Conservation (phyloP, 2,113 vertebrate genomes). For the Nettapus auritus region DNA sequence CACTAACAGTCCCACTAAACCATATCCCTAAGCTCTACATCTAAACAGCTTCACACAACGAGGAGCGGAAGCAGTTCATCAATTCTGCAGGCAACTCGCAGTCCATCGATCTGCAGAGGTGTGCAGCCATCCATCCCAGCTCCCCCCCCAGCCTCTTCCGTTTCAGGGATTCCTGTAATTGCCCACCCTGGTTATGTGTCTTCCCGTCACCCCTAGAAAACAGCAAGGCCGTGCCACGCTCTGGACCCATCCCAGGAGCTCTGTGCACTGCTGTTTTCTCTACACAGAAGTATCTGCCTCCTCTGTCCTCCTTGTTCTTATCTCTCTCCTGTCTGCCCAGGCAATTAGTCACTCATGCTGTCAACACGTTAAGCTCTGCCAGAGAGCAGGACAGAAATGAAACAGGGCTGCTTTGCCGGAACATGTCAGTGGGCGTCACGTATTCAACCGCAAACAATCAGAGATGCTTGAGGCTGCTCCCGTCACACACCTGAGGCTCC, state of each 20-base stretch:
- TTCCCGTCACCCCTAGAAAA: neutral
- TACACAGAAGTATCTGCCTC: neutral
- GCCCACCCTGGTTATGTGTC: neutral
- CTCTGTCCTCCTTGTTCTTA: neutral
- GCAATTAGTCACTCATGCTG: neutral
- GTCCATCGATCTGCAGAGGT: neutral
- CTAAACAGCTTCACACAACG: neutral
- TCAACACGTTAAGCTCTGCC: neutral
- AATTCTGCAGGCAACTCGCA: neutral
- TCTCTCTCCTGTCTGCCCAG: neutral
- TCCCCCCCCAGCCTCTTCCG: neutral
- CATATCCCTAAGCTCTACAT: no score
- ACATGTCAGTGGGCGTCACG: neutral
- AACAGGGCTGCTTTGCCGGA: constrained; percentile 2
- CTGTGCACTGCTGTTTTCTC: neutral
- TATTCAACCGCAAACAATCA: neutral
- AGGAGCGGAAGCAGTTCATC: neutral
- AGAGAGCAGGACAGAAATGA: neutral
- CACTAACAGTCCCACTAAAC: no score
- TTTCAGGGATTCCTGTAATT: neutral
- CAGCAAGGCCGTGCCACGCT: neutral
- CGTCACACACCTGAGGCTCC: neutral
- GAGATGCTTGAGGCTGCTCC: neutral
- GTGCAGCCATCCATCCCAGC: neutral
- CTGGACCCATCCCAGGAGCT: neutral